Base-by-base conservation (phyloP, 1,140 invertebrate species). In the Drosophila watanabei region DNA sequence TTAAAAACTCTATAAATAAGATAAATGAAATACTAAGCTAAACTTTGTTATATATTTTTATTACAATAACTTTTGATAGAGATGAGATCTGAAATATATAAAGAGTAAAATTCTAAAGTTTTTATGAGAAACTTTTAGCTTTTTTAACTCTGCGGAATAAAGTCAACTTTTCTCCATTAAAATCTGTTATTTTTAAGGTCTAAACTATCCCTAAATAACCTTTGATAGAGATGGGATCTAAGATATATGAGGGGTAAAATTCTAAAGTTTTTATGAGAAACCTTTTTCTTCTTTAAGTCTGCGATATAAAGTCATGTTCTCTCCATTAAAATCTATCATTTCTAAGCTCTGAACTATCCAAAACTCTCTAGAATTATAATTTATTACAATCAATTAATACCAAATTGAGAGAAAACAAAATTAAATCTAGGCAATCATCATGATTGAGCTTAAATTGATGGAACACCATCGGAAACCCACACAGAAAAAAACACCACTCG, bases 391-490 rank as follows among this genome's bases (percentile, higher is more conserved):
- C 2, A 54, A 35, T 54, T 54, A 54, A 4, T 14, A 54, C 20
- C 7, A 35, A 56, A 56, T 24, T 35, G 13, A 16, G 18, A 37
- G 6, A 3, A 9, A 49, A 16, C 8, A 37, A 54, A 14, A 5
- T 3, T 0, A 51, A 51, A 57, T 37, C 32, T 43, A 14, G 49
- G 68, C 71, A 69, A 61, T 80, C 48, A 32, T 51, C 64, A 13
- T 35, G 60, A 70, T 45, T 73, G 65, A 54, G 43, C 41, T 51
- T 13, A 65, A 54, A 45, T 51, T 61, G 77, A 68, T 41, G 65
- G 48, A 72, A 62, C n/a, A 41, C 14, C 65, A 65, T 30, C 8
- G 8, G 52, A 68, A 77, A 52, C 73, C 57, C 76, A 69, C 62
- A 41, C 62, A 43, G n/a, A n/a, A n/a, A 39, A 72, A 77, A 20